These are phyloP conservation scores for Myioborus melanocephalus DNA, from an alignment of 2,797 vertebrate genomes.

Conservation along the genomic window DNA sequence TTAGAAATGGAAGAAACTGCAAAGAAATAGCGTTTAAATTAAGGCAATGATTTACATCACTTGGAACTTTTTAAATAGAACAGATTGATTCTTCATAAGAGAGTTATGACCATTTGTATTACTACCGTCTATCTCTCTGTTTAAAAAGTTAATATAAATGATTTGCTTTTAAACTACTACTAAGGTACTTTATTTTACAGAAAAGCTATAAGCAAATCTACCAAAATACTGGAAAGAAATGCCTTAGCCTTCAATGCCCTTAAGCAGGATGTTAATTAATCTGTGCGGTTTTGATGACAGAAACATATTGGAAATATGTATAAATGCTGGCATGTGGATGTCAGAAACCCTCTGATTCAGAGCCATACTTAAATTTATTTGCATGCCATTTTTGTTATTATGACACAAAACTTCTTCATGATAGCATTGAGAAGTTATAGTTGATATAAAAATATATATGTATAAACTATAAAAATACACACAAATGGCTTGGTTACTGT, in stretches of 20 bases:
- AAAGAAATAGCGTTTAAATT: constrained; percentile 43
- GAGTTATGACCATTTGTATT: background rate
- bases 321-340: background rate
- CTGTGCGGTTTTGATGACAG: background rate
- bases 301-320: background rate
- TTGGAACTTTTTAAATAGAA: constrained; percentile 12
- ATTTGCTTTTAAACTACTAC: background rate
- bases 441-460: background rate
- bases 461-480: background rate
- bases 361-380: background rate
- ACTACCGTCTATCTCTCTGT: background rate
- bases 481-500: background rate
- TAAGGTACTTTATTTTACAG: background rate
- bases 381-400: background rate
- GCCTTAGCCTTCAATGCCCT: background rate
- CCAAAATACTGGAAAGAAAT: background rate
- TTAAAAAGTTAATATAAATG: background rate
- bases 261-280: background rate
- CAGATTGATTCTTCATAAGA: background rate
- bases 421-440: background rate
- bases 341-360: background rate
- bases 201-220: background rate
- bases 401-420: background rate
- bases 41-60: constrained; percentile 5
- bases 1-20: constrained; percentile 25